A percentile compares a stretch with the other conserved stretches of the same genome.
These are phyloP conservation scores for Drosophila percnosoma DNA, from an alignment of 2,888 invertebrate genomes.

Conservation along the genomic window DNA sequence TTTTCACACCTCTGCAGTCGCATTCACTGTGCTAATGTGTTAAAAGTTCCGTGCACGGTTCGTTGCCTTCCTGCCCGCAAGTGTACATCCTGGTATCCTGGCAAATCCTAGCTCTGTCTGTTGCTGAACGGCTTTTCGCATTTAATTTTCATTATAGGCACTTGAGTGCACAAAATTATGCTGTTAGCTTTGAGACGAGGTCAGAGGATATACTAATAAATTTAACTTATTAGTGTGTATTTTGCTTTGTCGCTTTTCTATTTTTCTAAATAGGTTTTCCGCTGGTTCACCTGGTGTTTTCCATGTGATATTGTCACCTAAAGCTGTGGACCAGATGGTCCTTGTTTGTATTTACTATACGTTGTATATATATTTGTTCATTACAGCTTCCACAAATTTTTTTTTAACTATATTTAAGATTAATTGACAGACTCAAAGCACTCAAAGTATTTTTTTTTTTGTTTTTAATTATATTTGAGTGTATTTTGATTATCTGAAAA, in stretches of 20 bases:
- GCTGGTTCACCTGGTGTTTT: conserved; percentile 12
- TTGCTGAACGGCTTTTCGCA: conserved; percentile 46
- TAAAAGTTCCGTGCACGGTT: conserved; percentile 68
- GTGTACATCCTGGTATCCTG: conserved; percentile 33
- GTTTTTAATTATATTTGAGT: neutral
- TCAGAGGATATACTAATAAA: conserved; percentile 43
- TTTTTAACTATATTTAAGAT: neutral
- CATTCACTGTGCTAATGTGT: conserved; percentile 64
- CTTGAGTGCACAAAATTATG: conserved; percentile 67
- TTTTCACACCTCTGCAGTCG: conserved; percentile 60
- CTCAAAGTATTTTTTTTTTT: neutral
- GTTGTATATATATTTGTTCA: neutral
- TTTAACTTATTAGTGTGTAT: conserved; percentile 35
- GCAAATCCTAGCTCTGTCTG: conserved; percentile 8
- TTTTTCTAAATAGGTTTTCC: conserved; percentile 8
- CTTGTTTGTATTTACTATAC: neutral
- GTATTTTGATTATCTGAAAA: neutral
- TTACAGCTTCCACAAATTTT: neutral
- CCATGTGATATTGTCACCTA: neutral
- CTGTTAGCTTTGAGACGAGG: conserved; percentile 1
- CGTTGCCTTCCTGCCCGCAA: conserved; percentile 55
- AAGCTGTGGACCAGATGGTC: neutral
- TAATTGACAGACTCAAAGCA: neutral
- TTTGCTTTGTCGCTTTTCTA: conserved; percentile 2
- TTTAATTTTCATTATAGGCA: conserved; percentile 75